These are phyloP conservation scores for Allobates femoralis DNA, from an alignment of 2,797 vertebrate species.

Conservation along the genomic window DNA sequence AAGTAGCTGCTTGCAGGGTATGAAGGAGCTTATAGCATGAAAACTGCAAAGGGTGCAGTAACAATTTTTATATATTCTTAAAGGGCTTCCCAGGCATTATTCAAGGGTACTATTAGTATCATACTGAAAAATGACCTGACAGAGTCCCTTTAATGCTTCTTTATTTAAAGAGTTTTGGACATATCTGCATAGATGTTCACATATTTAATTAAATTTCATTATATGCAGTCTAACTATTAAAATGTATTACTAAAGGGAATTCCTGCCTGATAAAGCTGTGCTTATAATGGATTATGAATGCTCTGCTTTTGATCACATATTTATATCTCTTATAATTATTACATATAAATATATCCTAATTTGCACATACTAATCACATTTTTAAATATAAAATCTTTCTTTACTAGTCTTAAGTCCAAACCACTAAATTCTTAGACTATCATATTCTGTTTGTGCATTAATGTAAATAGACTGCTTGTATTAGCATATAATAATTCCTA, in stretches of 20 bases:
- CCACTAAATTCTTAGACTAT: not conserved
- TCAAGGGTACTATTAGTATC: too few species aligned
- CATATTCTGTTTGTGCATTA: not conserved
- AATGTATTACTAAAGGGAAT: not conserved
- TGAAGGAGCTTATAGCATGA: too few species aligned
- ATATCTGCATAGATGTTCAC: not conserved
- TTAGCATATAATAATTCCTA: not conserved
- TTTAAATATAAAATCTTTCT: not conserved
- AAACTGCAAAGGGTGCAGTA: too few species aligned
- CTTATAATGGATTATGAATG: not conserved
- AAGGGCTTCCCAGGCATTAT: too few species aligned
- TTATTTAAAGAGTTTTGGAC: not conserved
- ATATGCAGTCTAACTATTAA: not conserved
- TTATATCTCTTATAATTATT: slow-evolving; percentile 15
- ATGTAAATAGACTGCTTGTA: not conserved
- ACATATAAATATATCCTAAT: not conserved
- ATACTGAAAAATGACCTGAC: too few species aligned
- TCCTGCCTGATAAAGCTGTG: not conserved
- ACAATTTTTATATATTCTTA: too few species aligned
- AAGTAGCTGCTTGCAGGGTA: too few species aligned
- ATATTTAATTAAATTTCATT: not conserved
- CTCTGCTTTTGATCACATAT: slow-evolving; percentile 5
- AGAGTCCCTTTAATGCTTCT: too few species aligned
- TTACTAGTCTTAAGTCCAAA: not conserved
- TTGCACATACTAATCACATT: not conserved